phyloP scores from a whole-genome alignment of 2,113 vertebrate genomes.

The Meriones unguiculatus region DNA sequence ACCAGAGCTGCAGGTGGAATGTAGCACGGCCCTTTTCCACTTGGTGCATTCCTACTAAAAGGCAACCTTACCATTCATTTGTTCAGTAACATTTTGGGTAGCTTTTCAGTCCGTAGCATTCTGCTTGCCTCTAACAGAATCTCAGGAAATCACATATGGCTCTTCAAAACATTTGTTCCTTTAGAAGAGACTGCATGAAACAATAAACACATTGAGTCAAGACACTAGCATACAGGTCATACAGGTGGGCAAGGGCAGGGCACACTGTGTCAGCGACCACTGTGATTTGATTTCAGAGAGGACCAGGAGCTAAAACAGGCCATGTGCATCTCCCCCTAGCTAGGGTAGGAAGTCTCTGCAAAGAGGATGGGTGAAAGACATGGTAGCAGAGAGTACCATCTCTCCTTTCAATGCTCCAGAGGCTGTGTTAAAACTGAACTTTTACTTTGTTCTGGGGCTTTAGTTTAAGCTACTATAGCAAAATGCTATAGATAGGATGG shows the following conservation, averaged over 20 bases:
- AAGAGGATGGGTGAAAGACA: neutral
- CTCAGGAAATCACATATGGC: neutral
- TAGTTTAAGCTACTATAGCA: neutral
- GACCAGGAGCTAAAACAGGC: neutral
- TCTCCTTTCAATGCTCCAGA: conserved; percentile 17
- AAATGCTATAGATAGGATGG: neutral
- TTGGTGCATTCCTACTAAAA: conserved; percentile 1
- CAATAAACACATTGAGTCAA: neutral
- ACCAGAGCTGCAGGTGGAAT: conserved; percentile 14
- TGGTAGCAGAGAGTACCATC: neutral
- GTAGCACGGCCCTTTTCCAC: neutral
- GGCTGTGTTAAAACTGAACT: conserved; percentile 24
- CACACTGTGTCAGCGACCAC: neutral
- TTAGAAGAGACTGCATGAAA: conserved; percentile 34
- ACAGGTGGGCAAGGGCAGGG: neutral
- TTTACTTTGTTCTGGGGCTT: neutral
- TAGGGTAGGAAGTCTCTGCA: neutral
- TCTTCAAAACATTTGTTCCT: neutral
- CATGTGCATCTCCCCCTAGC: neutral
- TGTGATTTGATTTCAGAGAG: conserved; percentile 47
- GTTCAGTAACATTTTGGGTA: neutral
- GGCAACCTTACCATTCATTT: neutral
- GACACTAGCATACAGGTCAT: neutral
- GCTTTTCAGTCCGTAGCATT: neutral
- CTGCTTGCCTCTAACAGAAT: neutral